Base-by-base conservation (phyloP, 1,140 invertebrate species). In the Magallana ariakensis region DNA sequence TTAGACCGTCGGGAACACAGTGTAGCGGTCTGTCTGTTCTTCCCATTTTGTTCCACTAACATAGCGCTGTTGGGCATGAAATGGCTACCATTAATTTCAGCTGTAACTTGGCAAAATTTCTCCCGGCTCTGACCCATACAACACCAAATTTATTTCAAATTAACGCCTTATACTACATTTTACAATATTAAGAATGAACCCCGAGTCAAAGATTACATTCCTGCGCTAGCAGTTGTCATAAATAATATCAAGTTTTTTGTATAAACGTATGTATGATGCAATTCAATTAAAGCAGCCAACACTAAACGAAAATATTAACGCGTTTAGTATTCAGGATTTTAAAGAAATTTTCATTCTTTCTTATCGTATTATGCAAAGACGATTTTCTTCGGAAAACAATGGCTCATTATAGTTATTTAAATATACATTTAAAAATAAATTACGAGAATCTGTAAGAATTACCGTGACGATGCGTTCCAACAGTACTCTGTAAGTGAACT, bases 391-490 rank as follows among this genome's bases (percentile, higher is more conserved):
- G 33, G 5, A 46, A 46, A 46, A 46, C 33, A 46, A 46, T 46
- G 33, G 33, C 33, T 46, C 33, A 46, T 2, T 46, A 46, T 46
- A 46, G 33, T 46, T 4, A 46, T n/a, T 58, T n/a, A 60, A 16
- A 15, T 13, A 16, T 6, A 60, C 3, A 16, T n/a, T 16, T 7
- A 58, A 60, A 13, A 60, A 60, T 11, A 60, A 16, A 60, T 13
- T 13, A 75, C 11, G 22, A 26, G 22, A 22, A 11, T 19, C 2
- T 33, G 22, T 10, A 26, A 11, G 7, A 75, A 19, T 26, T 75
- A 75, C 66, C 66, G 22, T 75, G 66, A 75, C 66, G 66, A 75
- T 75, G 66, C 33, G 66, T 75, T 75, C 66, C 66, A 13, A 11
- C 9, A 5, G 66, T 26, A 75, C 22, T 22, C 66, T 75, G 19